A percentile compares a stretch with the other conserved stretches of the same genome.
These are phyloP conservation scores for Rutilus rutilus DNA, from an alignment of 2,113 vertebrate species.

Conservation along the genomic window DNA sequence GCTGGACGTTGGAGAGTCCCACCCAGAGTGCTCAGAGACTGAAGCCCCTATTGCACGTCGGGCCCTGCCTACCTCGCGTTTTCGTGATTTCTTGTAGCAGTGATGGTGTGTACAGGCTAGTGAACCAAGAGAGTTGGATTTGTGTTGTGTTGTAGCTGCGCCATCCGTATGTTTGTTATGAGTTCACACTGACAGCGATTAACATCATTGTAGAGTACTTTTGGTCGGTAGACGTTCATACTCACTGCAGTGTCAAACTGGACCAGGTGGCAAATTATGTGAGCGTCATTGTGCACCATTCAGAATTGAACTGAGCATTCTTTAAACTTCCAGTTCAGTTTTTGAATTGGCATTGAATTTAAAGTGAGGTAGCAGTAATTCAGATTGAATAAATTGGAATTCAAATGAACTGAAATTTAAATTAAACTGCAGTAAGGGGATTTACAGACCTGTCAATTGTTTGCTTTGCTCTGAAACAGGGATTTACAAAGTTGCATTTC, in stretches of 20 bases:
- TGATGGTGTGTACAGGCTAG: constrained; percentile 26
- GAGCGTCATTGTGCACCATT: neutral
- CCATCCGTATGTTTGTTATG: neutral
- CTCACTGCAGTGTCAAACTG: neutral
- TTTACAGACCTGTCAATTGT: neutral
- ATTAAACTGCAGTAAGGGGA: neutral
- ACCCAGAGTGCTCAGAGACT: constrained; percentile 26
- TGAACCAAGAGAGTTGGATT: constrained; percentile 28
- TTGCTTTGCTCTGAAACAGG: neutral
- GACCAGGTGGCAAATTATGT: neutral
- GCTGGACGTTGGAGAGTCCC: constrained; percentile 46
- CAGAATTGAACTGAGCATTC: neutral
- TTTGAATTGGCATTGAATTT: neutral
- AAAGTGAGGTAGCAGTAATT: neutral
- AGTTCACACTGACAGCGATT: constrained; percentile 26
- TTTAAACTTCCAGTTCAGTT: neutral
- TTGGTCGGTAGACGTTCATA: neutral
- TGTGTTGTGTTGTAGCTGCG: constrained; percentile 39
- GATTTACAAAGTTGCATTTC: neutral
- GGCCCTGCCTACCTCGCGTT: constrained; percentile 74
- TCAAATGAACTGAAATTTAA: neutral
- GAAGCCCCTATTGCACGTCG: constrained; percentile 57
- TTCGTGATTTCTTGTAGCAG: constrained; percentile 78
- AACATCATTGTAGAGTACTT: neutral
- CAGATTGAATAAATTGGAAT: neutral